A percentile compares a stretch with the other conserved stretches of the same genome.
These are phyloP conservation scores for Branchinecta lindahli DNA, from an alignment of 1,140 invertebrate species.

Conservation along the genomic window DNA sequence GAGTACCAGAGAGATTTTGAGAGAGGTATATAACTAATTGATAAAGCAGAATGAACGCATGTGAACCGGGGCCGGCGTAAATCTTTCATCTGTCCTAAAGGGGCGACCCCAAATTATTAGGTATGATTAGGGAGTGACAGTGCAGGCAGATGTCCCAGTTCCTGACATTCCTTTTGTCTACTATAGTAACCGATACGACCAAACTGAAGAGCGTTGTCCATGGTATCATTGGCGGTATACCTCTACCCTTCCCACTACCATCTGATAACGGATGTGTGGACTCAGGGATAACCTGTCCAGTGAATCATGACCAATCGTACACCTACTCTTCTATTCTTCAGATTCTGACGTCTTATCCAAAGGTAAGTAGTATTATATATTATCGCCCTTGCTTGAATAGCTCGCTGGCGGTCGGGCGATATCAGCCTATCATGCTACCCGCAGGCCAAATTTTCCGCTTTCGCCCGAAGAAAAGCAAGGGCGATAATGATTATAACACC, in stretches of 20 bases:
- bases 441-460: too few relatives aligned
- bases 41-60: background rate
- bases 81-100: too few relatives aligned
- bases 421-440: too few relatives aligned
- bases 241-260: constrained; percentile 49
- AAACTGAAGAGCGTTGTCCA: constrained; percentile 44
- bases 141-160: too few relatives aligned
- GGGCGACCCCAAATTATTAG: too few relatives aligned
- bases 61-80: background rate
- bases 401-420: too few relatives aligned
- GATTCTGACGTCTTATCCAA: constrained; percentile 46
- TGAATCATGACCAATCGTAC: constrained; percentile 39
- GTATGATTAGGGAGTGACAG: too few relatives aligned
- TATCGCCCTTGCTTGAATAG: too few relatives aligned
- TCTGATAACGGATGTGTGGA: constrained; percentile 48
- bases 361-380: constrained; percentile 28
- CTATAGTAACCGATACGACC: constrained; percentile 34
- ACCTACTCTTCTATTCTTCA: constrained; percentile 43
- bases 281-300: constrained; percentile 46
- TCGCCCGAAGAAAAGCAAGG: too few relatives aligned
- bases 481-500: too few relatives aligned
- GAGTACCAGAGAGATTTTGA: too few relatives aligned
- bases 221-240: constrained; percentile 48
- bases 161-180: constrained; percentile 3
- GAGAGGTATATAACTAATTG: background rate